phyloP scores from a whole-genome alignment of 2,888 invertebrate genomes.

The Cancer borealis region DNA sequence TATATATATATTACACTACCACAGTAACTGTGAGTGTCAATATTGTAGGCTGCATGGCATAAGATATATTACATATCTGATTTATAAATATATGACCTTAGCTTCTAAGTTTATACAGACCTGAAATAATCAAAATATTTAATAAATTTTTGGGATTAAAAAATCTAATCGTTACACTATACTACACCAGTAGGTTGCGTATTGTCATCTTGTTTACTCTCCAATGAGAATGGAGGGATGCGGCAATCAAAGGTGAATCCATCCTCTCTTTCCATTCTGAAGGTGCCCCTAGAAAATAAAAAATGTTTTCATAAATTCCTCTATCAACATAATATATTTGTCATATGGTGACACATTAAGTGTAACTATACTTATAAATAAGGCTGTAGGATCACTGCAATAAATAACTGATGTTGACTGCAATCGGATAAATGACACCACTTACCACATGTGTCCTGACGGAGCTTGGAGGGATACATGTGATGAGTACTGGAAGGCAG shows the following conservation, averaged over 20 bases:
- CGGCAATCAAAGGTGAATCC: constrained; percentile 98
- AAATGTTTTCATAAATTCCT: neutral
- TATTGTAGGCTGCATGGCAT: neutral
- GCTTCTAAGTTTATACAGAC: neutral
- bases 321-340: neutral
- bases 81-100: constrained; percentile 1
- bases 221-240: constrained; percentile 97
- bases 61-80: neutral
- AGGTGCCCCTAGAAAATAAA: constrained; percentile 88
- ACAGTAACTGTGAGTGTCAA: neutral
- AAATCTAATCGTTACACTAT: constrained; percentile 28
- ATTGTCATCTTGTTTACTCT: constrained; percentile 91
- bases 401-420: neutral
- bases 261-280: constrained; percentile 97
- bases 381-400: no score
- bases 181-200: constrained; percentile 64
- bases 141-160: neutral
- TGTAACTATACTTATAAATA: neutral
- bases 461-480: constrained; percentile 98
- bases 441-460: constrained; percentile 98
- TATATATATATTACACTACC: neutral
- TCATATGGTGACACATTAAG: neutral
- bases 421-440: neutral
- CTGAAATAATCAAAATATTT: neutral
- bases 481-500: constrained; percentile 98